Conservation (phyloP, 2,888 invertebrate species). For the Mesoligia furuncula region DNA sequence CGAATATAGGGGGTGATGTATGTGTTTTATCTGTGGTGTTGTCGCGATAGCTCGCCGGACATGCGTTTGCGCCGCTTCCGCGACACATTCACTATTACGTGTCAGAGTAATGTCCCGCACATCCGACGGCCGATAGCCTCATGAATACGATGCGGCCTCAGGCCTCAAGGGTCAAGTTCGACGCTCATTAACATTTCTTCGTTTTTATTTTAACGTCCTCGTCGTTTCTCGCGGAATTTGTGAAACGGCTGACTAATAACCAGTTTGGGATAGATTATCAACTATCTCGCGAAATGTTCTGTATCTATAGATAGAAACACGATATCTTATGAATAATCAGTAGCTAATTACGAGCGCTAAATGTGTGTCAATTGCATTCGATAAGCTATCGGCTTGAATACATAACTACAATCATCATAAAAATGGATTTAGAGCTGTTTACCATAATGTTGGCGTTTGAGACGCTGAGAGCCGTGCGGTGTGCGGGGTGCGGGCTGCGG, state of each 20-base stretch:
- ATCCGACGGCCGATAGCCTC: constrained; percentile 28
- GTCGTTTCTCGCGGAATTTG: constrained; percentile 9
- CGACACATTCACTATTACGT: constrained; percentile 24
- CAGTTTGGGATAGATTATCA: constrained; percentile 12
- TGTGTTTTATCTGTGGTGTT: neutral
- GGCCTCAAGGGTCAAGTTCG: constrained; percentile 55
- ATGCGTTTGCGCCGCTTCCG: constrained; percentile 46
- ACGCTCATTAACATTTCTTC: constrained; percentile 44
- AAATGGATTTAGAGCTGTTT: constrained; percentile 21
- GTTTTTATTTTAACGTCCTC: constrained; percentile 28
- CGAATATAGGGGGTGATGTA: neutral
- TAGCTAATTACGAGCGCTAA: neutral
- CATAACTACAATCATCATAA: constrained; percentile 7
- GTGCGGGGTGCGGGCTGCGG: too few relatives aligned
- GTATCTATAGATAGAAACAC: constrained; percentile 1
- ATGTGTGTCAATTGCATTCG: constrained; percentile 38
- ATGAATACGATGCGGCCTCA: constrained; percentile 5
- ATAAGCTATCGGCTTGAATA: constrained; percentile 4
- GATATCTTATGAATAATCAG: constrained; percentile 27
- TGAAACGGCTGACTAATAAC: constrained; percentile 20
- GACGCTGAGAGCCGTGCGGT: neutral
- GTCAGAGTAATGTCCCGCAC: constrained; percentile 14
- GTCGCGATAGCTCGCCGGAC: constrained; percentile 23
- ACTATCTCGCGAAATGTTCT: neutral
- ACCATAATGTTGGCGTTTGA: neutral